Percentiles rank a stretch among this genome's conserved stretches.
These are phyloP conservation scores for Leptarthrus brevirostris DNA, from an alignment of 2,888 invertebrate species.

Conservation along the genomic window DNA sequence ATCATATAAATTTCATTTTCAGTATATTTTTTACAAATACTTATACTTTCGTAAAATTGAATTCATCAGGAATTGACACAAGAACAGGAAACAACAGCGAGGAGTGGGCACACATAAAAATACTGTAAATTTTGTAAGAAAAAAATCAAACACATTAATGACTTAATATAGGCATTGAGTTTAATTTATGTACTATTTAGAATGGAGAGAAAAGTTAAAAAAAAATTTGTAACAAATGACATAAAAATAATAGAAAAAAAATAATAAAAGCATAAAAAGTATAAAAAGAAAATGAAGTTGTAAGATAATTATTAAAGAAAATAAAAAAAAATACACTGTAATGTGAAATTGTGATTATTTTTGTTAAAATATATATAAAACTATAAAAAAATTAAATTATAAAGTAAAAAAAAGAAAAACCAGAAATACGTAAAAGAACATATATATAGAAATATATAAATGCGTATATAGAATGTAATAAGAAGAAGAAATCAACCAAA, in stretches of 20 bases:
- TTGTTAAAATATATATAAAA: constrained; percentile 57
- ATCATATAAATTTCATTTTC: neutral
- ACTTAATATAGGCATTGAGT: constrained; percentile 47
- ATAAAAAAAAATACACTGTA: constrained; percentile 50
- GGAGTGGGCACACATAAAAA: constrained; percentile 50
- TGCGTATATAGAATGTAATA: constrained; percentile 42
- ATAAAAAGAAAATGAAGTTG: constrained; percentile 53
- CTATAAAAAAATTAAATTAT: constrained; percentile 48
- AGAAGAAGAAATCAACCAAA: constrained; percentile 46
- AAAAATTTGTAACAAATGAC: constrained; percentile 46
- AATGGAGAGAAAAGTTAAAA: constrained; percentile 26
- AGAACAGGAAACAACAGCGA: too few species aligned
- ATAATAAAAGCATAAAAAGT: constrained; percentile 46
- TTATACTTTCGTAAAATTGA: neutral
- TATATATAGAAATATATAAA: constrained; percentile 46
- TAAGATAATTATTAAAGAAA: constrained; percentile 52
- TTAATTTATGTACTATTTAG: constrained; percentile 45
- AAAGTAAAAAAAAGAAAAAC: constrained; percentile 20
- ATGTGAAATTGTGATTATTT: constrained; percentile 58
- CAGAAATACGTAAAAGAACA: constrained; percentile 44
- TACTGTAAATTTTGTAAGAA: constrained; percentile 54
- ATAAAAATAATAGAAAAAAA: constrained; percentile 44
- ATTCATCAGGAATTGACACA: too few species aligned
- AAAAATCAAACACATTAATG: constrained; percentile 49
- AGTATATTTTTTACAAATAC: constrained; percentile 4